These are phyloP conservation scores for Chrysoperla carnea DNA, from an alignment of 1,140 invertebrate genomes.

Conservation along the genomic window DNA sequence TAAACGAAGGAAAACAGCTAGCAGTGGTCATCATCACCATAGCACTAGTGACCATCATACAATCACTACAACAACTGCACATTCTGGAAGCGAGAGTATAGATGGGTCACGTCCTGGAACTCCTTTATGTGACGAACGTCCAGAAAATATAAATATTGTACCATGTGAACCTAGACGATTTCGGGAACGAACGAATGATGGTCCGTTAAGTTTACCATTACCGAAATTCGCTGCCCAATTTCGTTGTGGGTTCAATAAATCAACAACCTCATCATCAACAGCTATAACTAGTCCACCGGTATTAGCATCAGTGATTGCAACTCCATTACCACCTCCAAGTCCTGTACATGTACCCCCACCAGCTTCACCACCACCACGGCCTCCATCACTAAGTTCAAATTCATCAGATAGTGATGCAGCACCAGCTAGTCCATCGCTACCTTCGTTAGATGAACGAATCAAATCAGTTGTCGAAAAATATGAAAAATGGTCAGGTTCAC, in stretches of 20 bases:
- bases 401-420: conserved; percentile 35
- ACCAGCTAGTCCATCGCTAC: conserved; percentile 33
- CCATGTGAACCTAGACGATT: conserved; percentile 51
- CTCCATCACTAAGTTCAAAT: conserved; percentile 34
- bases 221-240: conserved; percentile 69
- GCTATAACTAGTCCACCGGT: conserved; percentile 21
- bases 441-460: conserved; percentile 73
- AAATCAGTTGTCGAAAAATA: conserved; percentile 79
- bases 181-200: conserved; percentile 37
- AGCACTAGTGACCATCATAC: conserved; percentile 15
- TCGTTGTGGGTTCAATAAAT: neutral
- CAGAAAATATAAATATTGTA: conserved; percentile 39
- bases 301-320: conserved; percentile 1
- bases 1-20: conserved; percentile 22
- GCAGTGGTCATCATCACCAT: conserved; percentile 16
- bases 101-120: conserved; percentile 60
- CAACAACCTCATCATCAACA: conserved; percentile 18
- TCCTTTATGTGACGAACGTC: conserved; percentile 64
- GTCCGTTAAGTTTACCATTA: conserved; percentile 59
- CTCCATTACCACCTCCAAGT: conserved; percentile 17
- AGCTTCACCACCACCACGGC: conserved; percentile 36
- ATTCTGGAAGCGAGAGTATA: conserved; percentile 27
- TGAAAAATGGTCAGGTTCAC: conserved; percentile 67
- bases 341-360: conserved; percentile 30
- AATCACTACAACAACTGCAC: conserved; percentile 18